phyloP scores from a whole-genome alignment of 1,140 invertebrate genomes.

The Drosophila dunni region DNA sequence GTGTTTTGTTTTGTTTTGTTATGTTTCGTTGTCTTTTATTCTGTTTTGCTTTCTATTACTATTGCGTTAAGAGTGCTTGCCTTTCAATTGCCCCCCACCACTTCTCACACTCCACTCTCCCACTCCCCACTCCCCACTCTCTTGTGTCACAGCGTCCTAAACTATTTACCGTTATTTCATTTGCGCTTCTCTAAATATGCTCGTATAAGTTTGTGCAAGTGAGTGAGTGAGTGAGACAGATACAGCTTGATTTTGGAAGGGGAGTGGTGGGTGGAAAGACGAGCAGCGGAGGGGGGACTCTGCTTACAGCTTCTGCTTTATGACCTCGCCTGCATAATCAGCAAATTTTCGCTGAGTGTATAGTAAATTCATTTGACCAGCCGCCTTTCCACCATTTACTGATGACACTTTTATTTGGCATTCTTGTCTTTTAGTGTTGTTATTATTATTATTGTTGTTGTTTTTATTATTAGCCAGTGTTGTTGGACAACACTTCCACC shows the following conservation, averaged over 20 bases:
- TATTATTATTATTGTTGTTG: background rate
- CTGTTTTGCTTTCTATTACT: constrained; percentile 31
- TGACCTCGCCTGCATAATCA: constrained; percentile 70
- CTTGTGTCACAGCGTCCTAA: constrained; percentile 50
- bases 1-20: background rate
- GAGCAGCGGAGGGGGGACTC: background rate
- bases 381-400: constrained; percentile 30
- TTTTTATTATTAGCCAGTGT: constrained; percentile 7
- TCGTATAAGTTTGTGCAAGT: background rate
- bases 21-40: constrained; percentile 7
- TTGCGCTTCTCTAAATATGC: constrained; percentile 28
- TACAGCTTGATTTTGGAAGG: too few species aligned
- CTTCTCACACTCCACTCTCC: background rate
- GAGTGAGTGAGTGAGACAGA: background rate
- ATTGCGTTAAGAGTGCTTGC: constrained; percentile 35
- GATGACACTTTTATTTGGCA: constrained; percentile 43
- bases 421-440: background rate
- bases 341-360: constrained; percentile 63
- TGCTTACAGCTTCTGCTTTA: constrained; percentile 56
- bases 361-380: constrained; percentile 40
- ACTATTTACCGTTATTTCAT: constrained; percentile 73
- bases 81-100: background rate
- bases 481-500: constrained; percentile 14
- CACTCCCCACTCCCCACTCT: too few species aligned
- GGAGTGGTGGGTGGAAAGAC: too few species aligned